Percentiles rank a stretch among this genome's conserved stretches.
phyloP scores from a whole-genome alignment of 2,797 vertebrate species.

The Cuculus canorus region DNA sequence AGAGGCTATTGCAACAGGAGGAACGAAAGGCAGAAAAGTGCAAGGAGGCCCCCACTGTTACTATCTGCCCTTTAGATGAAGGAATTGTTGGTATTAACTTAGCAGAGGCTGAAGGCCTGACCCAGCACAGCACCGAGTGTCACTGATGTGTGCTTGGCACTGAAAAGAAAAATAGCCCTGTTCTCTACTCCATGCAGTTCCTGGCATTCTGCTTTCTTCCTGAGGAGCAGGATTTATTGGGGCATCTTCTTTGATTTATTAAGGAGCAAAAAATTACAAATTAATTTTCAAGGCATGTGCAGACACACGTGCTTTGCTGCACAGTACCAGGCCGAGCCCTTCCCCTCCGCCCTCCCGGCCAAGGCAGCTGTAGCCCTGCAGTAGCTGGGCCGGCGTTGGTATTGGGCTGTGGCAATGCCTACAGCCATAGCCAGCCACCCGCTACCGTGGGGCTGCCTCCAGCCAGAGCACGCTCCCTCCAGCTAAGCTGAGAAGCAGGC shows the following conservation, averaged over 20 bases:
- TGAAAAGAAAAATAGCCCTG: slow-evolving; percentile 8
- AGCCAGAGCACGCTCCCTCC: background rate
- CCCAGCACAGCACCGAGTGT: slow-evolving; percentile 13
- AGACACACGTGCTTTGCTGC: background rate
- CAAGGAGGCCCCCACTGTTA: background rate
- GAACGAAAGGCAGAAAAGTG: background rate
- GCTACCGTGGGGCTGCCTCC: background rate
- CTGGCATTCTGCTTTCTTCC: background rate
- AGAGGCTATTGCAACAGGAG: background rate
- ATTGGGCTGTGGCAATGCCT: background rate
- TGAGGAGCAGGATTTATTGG: background rate
- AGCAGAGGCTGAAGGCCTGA: slow-evolving; percentile 45
- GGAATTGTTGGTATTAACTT: slow-evolving; percentile 28
- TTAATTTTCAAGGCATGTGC: background rate
- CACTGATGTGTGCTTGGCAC: background rate
- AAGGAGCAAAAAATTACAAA: background rate
- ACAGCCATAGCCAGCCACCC: accelerated
- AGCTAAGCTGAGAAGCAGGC: background rate
- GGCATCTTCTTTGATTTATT: background rate
- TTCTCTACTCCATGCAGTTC: background rate
- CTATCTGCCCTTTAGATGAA: slow-evolving; percentile 32
- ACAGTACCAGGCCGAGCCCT: background rate
- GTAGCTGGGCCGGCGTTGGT: accelerated
- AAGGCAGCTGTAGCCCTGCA: accelerated
- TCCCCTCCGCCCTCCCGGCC: background rate